Evolutionary conservation across 2,888 invertebrate species (phyloP).

Genomic region (Pherbina coryleti): DNA sequence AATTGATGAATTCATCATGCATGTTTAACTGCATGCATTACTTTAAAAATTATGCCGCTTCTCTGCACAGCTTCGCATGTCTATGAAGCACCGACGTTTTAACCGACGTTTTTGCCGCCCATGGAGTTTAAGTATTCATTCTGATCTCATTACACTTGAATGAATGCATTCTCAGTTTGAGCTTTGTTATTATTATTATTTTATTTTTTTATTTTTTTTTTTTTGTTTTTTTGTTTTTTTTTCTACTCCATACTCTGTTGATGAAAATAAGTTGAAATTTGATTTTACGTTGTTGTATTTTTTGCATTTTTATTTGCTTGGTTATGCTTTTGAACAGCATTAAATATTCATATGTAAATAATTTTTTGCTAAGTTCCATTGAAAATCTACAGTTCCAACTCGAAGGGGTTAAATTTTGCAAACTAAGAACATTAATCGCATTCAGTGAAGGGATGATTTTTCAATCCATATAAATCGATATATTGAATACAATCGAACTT

Average conservation of each 20-base stretch:
- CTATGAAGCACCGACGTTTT: background rate
- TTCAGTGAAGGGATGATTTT: no score
- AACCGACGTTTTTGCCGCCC: constrained; percentile 41
- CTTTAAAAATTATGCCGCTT: constrained; percentile 3
- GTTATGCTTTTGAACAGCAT: constrained; percentile 39
- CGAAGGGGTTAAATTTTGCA: background rate
- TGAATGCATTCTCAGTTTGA: constrained; percentile 37
- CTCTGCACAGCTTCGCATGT: background rate
- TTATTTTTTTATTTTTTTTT: constrained; percentile 23
- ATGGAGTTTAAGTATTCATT: constrained; percentile 37
- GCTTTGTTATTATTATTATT: constrained; percentile 32
- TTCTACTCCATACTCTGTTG: background rate
- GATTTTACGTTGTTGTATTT: background rate
- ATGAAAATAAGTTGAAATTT: background rate
- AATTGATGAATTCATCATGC: background rate
- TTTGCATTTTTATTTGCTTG: background rate
- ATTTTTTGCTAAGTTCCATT: constrained; percentile 47
- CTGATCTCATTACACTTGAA: constrained; percentile 46
- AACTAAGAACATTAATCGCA: background rate
- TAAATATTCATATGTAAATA: constrained; percentile 47
- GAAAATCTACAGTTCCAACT: background rate
- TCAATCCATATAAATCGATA: no score
- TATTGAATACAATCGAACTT: no score
- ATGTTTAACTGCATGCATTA: background rate
- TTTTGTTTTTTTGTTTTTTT: constrained; percentile 30